Percentiles rank a stretch among this genome's conserved stretches.
These are phyloP conservation scores for Cenopis cana DNA, from an alignment of 2,888 invertebrate species.

Conservation along the genomic window DNA sequence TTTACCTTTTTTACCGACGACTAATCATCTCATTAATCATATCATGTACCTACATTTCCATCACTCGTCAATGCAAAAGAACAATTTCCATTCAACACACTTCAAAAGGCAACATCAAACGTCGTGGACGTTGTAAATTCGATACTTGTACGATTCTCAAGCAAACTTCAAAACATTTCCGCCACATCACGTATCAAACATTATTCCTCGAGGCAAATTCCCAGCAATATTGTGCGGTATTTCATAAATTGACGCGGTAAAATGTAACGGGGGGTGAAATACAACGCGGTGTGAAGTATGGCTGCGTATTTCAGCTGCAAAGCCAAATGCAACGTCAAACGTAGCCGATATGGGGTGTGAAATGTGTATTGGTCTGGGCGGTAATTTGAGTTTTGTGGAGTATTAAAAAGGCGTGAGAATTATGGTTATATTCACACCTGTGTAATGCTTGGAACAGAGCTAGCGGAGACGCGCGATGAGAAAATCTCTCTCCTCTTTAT, in stretches of 20 bases:
- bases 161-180: slow-evolving; percentile 9
- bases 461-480: background rate
- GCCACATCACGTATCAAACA: slow-evolving; percentile 34
- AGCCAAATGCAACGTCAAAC: slow-evolving; percentile 32
- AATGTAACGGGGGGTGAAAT: slow-evolving; percentile 22
- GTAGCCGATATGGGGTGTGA: slow-evolving; percentile 19
- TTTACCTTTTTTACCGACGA: too few relatives aligned
- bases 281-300: slow-evolving; percentile 25
- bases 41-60: too few relatives aligned
- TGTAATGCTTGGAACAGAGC: background rate
- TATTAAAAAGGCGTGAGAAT: background rate
- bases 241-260: slow-evolving; percentile 31
- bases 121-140: background rate
- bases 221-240: slow-evolving; percentile 34
- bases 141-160: slow-evolving; percentile 1
- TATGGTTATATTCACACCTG: too few relatives aligned
- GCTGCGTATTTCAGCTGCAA: slow-evolving; percentile 28
- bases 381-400: slow-evolving; percentile 5
- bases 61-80: background rate
- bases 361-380: slow-evolving; percentile 5
- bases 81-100: background rate
- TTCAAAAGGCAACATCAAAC: background rate
- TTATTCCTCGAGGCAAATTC: slow-evolving; percentile 33
- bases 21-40: too few relatives aligned
- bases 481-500: too few relatives aligned